These are phyloP conservation scores for Camarhynchus parvulus DNA, from an alignment of 2,113 vertebrate genomes.

Conservation along the genomic window DNA sequence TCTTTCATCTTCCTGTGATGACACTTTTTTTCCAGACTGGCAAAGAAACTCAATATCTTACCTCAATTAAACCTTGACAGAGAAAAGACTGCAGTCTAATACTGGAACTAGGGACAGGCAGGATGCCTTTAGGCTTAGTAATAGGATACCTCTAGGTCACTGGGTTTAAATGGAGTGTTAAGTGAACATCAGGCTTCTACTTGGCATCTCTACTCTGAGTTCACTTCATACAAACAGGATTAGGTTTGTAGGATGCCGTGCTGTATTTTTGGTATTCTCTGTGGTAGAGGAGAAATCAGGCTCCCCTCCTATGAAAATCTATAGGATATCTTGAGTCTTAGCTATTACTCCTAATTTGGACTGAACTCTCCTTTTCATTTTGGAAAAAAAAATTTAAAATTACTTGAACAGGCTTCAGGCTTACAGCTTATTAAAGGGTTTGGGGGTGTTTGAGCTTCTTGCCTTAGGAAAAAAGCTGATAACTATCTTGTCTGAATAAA, in stretches of 20 bases:
- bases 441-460: background rate
- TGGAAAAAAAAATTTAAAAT: background rate
- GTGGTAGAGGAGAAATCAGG: background rate
- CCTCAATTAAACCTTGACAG: background rate
- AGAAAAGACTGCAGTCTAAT: background rate
- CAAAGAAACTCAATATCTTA: background rate
- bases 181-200: background rate
- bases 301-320: background rate
- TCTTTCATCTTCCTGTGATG: background rate
- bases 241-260: background rate
- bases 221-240: background rate
- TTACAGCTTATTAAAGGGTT: background rate
- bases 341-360: background rate
- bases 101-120: background rate
- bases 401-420: background rate
- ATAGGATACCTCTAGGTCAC: background rate
- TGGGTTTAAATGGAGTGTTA: background rate
- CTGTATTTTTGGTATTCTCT: background rate
- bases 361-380: background rate
- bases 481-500: background rate
- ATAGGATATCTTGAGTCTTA: background rate
- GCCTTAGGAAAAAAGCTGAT: background rate
- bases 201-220: background rate
- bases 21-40: background rate
- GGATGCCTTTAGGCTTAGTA: background rate